phyloP scores from a whole-genome alignment of 1,140 invertebrate genomes.

The Daktulosphaira vitifoliae region DNA sequence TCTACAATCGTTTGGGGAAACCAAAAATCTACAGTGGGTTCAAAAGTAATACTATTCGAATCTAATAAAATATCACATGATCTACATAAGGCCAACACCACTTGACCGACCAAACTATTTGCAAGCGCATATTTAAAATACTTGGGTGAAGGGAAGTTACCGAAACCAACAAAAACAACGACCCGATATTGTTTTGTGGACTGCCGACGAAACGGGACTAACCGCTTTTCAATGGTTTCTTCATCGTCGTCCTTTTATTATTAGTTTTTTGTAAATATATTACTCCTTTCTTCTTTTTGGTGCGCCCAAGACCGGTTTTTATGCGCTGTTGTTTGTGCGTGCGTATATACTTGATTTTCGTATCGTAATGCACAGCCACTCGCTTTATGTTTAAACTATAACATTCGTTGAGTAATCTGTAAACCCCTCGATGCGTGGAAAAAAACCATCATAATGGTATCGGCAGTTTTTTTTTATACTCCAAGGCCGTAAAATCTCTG shows the following conservation, averaged over 20 bases:
- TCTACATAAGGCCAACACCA: not conserved
- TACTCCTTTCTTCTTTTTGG: slow-evolving; percentile 16
- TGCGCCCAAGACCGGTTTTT: slow-evolving; percentile 13
- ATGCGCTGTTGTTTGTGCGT: not conserved
- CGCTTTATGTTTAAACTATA: too few relatives aligned
- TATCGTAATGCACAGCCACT: not conserved
- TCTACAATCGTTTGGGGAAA: not conserved
- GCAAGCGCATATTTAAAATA: not conserved
- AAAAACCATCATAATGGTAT: too few relatives aligned
- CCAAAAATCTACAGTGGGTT: not conserved
- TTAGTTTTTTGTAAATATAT: not conserved
- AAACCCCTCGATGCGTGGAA: too few relatives aligned
- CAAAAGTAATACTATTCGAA: not conserved
- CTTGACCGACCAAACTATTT: slow-evolving; percentile 2
- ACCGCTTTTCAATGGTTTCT: slow-evolving; percentile 31
- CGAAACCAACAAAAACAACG: not conserved
- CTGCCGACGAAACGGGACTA: slow-evolving; percentile 16
- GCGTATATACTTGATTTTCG: not conserved
- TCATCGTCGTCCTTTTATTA: slow-evolving; percentile 12
- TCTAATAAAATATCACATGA: too few relatives aligned
- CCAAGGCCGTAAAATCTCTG: slow-evolving; percentile 20
- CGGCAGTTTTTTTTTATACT: too few relatives aligned
- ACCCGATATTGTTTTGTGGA: not conserved
- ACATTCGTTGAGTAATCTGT: too few relatives aligned
- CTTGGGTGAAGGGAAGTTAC: not conserved